Percentiles rank a stretch among this genome's conserved stretches.
These are phyloP conservation scores for Pseudochirops cupreus DNA, from an alignment of 2,797 vertebrate genomes.

Conservation along the genomic window DNA sequence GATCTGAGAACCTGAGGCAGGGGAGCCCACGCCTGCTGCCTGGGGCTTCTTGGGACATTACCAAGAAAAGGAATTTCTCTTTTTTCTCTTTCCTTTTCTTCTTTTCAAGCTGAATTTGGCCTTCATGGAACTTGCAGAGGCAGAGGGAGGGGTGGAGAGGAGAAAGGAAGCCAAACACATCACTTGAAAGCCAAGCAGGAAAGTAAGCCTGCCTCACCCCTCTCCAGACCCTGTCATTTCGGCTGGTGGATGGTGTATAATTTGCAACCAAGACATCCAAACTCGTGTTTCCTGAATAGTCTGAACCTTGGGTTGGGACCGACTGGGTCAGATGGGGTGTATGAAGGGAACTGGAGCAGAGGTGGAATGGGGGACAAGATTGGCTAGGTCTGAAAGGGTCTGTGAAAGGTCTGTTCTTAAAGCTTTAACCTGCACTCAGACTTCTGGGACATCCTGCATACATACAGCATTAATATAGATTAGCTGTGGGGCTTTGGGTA, in stretches of 20 bases:
- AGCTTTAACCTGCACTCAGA: not conserved
- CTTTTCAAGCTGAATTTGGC: slow-evolving; percentile 62
- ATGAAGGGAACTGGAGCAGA: not conserved
- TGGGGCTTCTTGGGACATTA: not conserved
- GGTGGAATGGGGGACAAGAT: not conserved
- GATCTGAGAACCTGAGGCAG: not conserved
- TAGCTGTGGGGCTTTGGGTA: not conserved
- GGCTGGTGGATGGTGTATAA: slow-evolving; percentile 47
- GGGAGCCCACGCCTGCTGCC: not conserved
- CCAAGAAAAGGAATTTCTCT: not conserved
- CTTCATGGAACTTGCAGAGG: slow-evolving; percentile 76
- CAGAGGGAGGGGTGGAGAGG: not conserved
- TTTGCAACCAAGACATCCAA: slow-evolving; percentile 55
- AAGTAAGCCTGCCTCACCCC: slow-evolving; percentile 45
- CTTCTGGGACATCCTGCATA: not conserved
- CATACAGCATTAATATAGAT: not conserved
- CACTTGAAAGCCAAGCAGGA: slow-evolving; percentile 62
- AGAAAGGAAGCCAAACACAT: slow-evolving; percentile 61
- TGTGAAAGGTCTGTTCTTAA: not conserved
- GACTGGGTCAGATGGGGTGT: not conserved
- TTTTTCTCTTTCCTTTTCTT: slow-evolving; percentile 50
- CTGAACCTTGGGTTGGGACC: not conserved
- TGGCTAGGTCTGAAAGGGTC: not conserved
- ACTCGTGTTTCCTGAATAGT: slow-evolving; percentile 14
- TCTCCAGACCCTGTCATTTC: slow-evolving; percentile 51